Conservation (phyloP, 2,113 vertebrate species). For the Hirundichthys speculiger region DNA sequence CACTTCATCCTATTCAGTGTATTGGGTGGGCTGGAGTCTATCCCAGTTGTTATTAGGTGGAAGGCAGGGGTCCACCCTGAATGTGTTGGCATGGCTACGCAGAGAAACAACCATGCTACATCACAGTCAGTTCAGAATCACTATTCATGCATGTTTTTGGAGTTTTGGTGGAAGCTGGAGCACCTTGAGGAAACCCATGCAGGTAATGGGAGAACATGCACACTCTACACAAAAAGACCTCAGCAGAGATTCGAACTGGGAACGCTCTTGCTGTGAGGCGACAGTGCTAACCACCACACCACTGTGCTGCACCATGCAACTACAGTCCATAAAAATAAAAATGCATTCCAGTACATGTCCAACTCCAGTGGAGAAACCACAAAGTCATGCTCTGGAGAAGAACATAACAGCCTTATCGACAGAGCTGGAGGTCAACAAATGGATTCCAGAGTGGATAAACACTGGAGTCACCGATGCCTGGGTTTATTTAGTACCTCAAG, state of each 20-base stretch:
- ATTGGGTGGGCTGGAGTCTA: too few relatives aligned
- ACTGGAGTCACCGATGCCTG: slow-evolving; percentile 12
- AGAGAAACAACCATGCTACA: too few relatives aligned
- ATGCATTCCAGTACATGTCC: slow-evolving; percentile 31
- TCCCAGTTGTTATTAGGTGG: too few relatives aligned
- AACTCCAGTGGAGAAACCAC: slow-evolving; percentile 6
- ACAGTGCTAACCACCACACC: neutral
- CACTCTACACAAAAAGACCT: neutral
- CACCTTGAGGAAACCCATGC: neutral
- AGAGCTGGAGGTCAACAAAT: slow-evolving; percentile 36
- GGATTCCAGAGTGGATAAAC: slow-evolving; percentile 22
- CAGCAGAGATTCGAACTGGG: neutral
- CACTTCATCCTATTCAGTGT: too few relatives aligned
- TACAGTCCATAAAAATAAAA: slow-evolving; percentile 7
- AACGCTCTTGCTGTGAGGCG: neutral
- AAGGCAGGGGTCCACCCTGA: too few relatives aligned
- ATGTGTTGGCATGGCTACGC: too few relatives aligned
- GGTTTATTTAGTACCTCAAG: slow-evolving; percentile 16
- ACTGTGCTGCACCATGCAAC: neutral
- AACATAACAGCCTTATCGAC: slow-evolving; percentile 45
- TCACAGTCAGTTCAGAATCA: too few relatives aligned
- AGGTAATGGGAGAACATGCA: neutral
- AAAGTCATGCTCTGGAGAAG: slow-evolving; percentile 17
- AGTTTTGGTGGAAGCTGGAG: too few relatives aligned
- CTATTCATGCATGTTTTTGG: too few relatives aligned